Evolutionary conservation across 2,797 vertebrate genomes (phyloP), one percentile per base, ranked within the genome.

Genomic region (Macrochelys suwanniensis): DNA sequence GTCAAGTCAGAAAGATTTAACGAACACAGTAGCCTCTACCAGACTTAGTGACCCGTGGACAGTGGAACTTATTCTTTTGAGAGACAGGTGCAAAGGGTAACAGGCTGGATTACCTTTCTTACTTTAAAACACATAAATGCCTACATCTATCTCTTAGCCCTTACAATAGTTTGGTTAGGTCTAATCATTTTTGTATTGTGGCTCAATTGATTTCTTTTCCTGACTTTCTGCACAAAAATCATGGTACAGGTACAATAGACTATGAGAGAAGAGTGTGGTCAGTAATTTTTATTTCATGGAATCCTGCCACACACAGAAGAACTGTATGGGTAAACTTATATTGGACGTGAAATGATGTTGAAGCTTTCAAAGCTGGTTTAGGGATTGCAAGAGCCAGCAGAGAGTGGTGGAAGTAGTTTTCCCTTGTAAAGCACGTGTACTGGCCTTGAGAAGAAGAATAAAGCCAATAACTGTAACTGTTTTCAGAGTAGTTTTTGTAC

Each of bases 21-120:
- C 11, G 26, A 80, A 11, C 31, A 7, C 26, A 85, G 47, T 45
- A 82, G 57, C 84, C 68, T 95, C 91, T 92, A 81, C 80, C 86
- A 87, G 84, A 94, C 50, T 12, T 51, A 91, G 85, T 92, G 90
- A 95, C 96, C 89, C 82, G 87, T 77, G 49, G 76, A 59, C 87
- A 95, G 68, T 33, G n/a, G 80, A 88, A 37, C 89, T 95, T n/a
- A 84, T 95, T 97, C 87, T 96, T 96, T 92, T 61, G 82, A 97
- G 89, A 82, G 87, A 82, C 87, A 65, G 57, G 33, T 95, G 89
- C 50, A 9, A 87, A 95, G 95, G 80, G 51, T 91, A 81, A 91
- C 95, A 90, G 9, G 25, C 49, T 13, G 85, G 5, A 87, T 82
- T 88, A n/a, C 89, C 85, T 91, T 53, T 51, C n/a, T 93, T 87